Evolutionary conservation across 2,888 invertebrate genomes (phyloP).

Genomic region (Phorcus lineatus): DNA sequence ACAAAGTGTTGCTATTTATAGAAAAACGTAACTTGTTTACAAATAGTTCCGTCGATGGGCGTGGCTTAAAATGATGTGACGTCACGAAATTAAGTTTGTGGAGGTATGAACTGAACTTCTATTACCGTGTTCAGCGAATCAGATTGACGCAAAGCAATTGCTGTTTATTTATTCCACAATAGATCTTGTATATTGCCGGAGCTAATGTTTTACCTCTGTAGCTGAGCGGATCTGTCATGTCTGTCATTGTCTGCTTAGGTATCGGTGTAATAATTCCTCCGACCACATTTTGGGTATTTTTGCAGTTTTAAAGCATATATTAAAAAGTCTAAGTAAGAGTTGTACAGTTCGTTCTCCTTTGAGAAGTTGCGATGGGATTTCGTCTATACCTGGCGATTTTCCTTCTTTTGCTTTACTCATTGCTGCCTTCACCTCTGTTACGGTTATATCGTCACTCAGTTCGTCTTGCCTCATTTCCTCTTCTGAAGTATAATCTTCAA

Average conservation of each 20-base stretch:
- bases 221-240: background rate
- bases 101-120: too few species aligned
- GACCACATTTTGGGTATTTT: background rate
- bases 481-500: background rate
- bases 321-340: background rate
- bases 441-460: background rate
- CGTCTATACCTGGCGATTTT: background rate
- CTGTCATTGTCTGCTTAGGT: background rate
- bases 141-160: too few species aligned
- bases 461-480: background rate
- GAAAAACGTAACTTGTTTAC: too few species aligned
- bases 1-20: too few species aligned
- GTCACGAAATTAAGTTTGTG: too few species aligned
- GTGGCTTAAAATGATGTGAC: too few species aligned
- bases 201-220: background rate
- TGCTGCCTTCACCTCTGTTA: background rate
- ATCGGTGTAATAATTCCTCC: background rate
- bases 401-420: background rate
- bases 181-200: background rate
- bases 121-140: too few species aligned
- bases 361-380: background rate
- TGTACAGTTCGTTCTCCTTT: background rate
- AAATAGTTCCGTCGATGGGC: too few species aligned
- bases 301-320: background rate
- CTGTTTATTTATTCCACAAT: too few species aligned